Conservation (phyloP, 2,888 invertebrate species). For the Lepas anatifera region DNA sequence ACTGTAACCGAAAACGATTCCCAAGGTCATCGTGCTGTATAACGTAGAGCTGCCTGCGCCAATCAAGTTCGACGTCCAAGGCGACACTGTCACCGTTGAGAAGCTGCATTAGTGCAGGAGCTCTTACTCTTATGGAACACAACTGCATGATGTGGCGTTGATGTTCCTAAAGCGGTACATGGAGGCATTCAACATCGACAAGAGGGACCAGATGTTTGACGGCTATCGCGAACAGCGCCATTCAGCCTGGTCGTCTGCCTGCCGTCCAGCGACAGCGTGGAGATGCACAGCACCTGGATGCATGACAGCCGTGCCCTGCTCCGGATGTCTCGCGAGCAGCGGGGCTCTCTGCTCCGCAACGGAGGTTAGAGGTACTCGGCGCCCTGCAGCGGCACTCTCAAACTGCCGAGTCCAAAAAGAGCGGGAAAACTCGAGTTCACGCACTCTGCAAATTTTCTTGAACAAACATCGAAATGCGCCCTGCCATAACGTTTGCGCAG, state of each 20-base stretch:
- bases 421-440: too few relatives aligned
- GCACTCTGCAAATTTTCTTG: too few relatives aligned
- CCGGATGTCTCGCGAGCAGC: slow-evolving; percentile 45
- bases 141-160: slow-evolving; percentile 44
- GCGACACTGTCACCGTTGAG: slow-evolving; percentile 40
- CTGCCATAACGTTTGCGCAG: too few relatives aligned
- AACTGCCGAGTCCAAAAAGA: too few relatives aligned
- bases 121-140: slow-evolving; percentile 47
- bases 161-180: slow-evolving; percentile 80
- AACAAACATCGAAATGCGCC: too few relatives aligned
- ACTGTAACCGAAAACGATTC: too few relatives aligned
- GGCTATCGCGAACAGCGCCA: slow-evolving; percentile 77
- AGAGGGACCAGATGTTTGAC: slow-evolving; percentile 58
- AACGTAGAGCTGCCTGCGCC: slow-evolving; percentile 69
- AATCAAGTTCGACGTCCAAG: slow-evolving; percentile 72
- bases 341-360: slow-evolving; percentile 52
- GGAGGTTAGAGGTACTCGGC: slow-evolving; percentile 67
- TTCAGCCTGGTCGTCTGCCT: slow-evolving; percentile 48
- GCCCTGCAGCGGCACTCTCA: slow-evolving; percentile 69
- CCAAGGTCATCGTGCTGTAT: too few relatives aligned
- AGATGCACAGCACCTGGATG: too few relatives aligned
- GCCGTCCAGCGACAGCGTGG: background rate
- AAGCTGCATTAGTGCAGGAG: slow-evolving; percentile 54
- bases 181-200: slow-evolving; percentile 53
- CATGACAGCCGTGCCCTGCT: slow-evolving; percentile 41